These are phyloP conservation scores for Opisthograptis luteolata DNA, from an alignment of 2,888 invertebrate species.

Conservation along the genomic window DNA sequence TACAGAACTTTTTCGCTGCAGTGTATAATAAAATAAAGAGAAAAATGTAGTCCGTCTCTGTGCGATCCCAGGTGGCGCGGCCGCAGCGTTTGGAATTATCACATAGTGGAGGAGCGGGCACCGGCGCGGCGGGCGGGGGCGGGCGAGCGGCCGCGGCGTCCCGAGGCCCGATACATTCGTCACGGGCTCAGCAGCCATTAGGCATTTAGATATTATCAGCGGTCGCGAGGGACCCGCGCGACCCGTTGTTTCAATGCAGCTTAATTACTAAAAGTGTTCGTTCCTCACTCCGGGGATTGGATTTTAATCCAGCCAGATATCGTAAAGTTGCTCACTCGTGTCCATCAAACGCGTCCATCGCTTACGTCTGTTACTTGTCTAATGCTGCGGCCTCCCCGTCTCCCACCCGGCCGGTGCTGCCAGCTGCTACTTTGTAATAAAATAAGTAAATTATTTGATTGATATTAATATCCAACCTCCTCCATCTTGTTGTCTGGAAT, in stretches of 20 bases:
- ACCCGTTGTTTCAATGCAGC: slow-evolving; percentile 72
- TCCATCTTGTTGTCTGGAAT: too few relatives aligned
- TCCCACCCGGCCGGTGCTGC: slow-evolving; percentile 6
- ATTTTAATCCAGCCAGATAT: slow-evolving; percentile 46
- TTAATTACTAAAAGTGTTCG: slow-evolving; percentile 82
- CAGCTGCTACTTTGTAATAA: neutral
- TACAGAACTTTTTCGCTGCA: neutral
- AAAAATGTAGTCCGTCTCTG: slow-evolving; percentile 66
- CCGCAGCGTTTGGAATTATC: slow-evolving; percentile 85
- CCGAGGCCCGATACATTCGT: slow-evolving; percentile 78
- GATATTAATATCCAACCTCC: too few relatives aligned
- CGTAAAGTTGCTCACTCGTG: slow-evolving; percentile 35
- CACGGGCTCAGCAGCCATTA: slow-evolving; percentile 85
- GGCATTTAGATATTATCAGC: slow-evolving; percentile 85
- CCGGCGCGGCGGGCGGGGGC: slow-evolving; percentile 39
- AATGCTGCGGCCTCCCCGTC: slow-evolving; percentile 39
- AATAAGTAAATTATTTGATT: too few relatives aligned
- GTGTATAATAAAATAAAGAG: slow-evolving; percentile 17
- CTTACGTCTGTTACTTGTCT: slow-evolving; percentile 60
- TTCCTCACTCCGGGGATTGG: slow-evolving; percentile 61
- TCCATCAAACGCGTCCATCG: slow-evolving; percentile 50
- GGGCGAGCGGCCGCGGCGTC: slow-evolving; percentile 48
- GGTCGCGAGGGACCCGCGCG: slow-evolving; percentile 77
- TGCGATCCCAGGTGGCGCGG: slow-evolving; percentile 83
- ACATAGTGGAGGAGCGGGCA: slow-evolving; percentile 80